A percentile compares a stretch with the other conserved stretches of the same genome.
Conservation (phyloP, 2,888 invertebrate genomes). For the Phasia obesa region DNA sequence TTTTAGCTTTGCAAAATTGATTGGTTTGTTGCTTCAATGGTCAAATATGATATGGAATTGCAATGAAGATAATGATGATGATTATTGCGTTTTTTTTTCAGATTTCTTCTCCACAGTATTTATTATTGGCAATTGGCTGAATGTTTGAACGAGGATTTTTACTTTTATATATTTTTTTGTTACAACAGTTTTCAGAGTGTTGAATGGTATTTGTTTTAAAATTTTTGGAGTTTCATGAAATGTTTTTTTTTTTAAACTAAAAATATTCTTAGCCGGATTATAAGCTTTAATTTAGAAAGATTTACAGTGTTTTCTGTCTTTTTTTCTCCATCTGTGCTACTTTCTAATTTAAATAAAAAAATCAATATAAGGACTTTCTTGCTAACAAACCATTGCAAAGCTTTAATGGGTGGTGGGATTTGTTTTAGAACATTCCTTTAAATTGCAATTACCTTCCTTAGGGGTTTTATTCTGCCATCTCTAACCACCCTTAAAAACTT, state of each 20-base stretch:
- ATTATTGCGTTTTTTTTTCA: slow-evolving; percentile 19
- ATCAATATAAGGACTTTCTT: too few relatives aligned
- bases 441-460: not conserved
- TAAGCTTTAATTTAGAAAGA: not conserved
- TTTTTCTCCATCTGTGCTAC: too few relatives aligned
- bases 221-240: not conserved
- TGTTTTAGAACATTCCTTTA: slow-evolving; percentile 21
- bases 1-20: slow-evolving; percentile 45
- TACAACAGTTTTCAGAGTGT: slow-evolving; percentile 32
- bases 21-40: slow-evolving; percentile 66
- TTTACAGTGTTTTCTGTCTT: not conserved
- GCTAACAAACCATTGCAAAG: not conserved
- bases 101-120: not conserved
- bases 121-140: slow-evolving; percentile 21
- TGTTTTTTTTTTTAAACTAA: slow-evolving; percentile 9
- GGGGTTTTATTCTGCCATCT: not conserved
- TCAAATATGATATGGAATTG: slow-evolving; percentile 63
- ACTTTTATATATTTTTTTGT: not conserved
- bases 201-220: slow-evolving; percentile 52
- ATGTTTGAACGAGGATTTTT: slow-evolving; percentile 22
- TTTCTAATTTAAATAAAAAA: too few relatives aligned
- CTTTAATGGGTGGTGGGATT: slow-evolving; percentile 2
- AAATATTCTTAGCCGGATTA: not conserved
- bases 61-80: slow-evolving; percentile 46
- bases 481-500: slow-evolving; percentile 32